Base-by-base conservation (phyloP, 2,797 vertebrate genomes). In the Amniataba percoides region DNA sequence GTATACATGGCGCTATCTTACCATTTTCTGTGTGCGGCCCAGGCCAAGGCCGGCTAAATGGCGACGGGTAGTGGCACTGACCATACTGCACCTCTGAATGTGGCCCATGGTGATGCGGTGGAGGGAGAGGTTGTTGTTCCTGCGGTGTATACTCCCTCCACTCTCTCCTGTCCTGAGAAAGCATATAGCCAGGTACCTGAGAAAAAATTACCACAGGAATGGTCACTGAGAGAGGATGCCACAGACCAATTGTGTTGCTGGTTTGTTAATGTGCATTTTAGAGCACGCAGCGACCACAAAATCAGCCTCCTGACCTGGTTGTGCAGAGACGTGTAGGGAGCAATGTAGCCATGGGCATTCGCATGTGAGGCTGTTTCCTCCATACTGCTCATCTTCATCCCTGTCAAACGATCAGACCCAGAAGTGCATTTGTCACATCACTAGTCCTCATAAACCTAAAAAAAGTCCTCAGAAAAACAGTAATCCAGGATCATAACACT, bases 71-170 rank as follows among this genome's bases (percentile, higher is more conserved):
- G 39, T 97, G 96, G 84, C 96, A 93, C 8, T 96, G 95, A 80
- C 95, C 62, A 58, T 98, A 98, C 7, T 96, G 93, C 80, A 97
- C 92, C 61, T 99, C 98, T 0, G 95, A 86, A 66, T 97, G 97
- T 0, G 96, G 81, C 1, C 89, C 84, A 1, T 93, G 92, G 46
- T 85, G 91, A 77, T 93, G 93, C 13, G 86, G 48, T 36, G 85
- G 70, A 62, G 78, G 68, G 52, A 90, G 77, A 40, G 85, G 27
- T 40, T 88, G 86, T 84, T 96, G 97, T 45, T 99, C 98, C 0
- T 95, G n/a, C 0, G 94, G 82, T 14, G 94, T 86, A 36, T 95
- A 99, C 12, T 98, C 97, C 87, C 97, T 97, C 98, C 98, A 99
- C 74, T 96, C 95, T 49, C 93, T 95, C 68, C 97, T 94, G 12